Evolutionary conservation across 2,113 vertebrate species (phyloP).

Genomic region (Scomber japonicus): DNA sequence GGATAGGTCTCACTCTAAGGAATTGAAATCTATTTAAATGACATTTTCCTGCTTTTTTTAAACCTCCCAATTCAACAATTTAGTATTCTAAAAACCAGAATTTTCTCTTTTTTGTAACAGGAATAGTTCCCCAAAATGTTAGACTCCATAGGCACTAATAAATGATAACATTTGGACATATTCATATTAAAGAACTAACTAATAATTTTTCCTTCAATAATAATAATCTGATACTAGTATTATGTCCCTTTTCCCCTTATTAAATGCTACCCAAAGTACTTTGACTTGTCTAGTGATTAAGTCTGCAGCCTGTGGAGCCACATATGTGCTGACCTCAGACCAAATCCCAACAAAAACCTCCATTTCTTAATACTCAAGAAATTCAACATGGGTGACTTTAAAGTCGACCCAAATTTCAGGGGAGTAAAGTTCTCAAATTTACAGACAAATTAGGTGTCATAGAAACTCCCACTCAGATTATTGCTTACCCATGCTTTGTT

Average conservation of each 20-base stretch:
- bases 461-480: background rate
- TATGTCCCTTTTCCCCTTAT: background rate
- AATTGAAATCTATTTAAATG: conserved; percentile 25
- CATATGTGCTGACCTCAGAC: background rate
- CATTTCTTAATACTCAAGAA: background rate
- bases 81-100: background rate
- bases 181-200: background rate
- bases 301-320: background rate
- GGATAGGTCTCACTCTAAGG: conserved; percentile 73
- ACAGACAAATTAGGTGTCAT: background rate
- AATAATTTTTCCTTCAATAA: background rate
- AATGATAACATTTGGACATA: background rate
- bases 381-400: background rate
- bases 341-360: background rate
- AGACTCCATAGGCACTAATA: background rate
- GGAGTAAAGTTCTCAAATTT: background rate
- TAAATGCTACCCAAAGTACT: background rate
- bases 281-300: background rate
- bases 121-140: background rate
- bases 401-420: background rate
- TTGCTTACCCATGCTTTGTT: background rate
- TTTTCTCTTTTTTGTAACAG: background rate
- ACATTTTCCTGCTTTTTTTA: background rate
- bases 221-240: background rate
- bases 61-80: background rate